Conservation (phyloP, 2,797 vertebrate species). For the Gymnothorax reevesii region DNA sequence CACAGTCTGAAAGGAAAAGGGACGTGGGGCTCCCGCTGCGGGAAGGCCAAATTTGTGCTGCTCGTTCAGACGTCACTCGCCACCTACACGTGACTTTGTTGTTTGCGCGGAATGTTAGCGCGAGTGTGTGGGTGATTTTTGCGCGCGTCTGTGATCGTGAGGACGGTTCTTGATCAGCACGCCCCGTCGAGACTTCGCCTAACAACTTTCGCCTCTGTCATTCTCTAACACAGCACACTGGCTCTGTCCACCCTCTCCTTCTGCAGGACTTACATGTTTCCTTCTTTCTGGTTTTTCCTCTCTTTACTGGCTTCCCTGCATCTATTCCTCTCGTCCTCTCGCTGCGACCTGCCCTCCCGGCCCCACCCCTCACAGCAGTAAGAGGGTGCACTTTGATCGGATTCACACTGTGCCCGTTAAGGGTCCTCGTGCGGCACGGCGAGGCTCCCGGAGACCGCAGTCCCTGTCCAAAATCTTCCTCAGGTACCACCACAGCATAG, state of each 20-base stretch:
- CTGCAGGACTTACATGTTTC: slow-evolving; percentile 47
- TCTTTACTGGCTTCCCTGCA: slow-evolving; percentile 17
- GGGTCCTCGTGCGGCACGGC: slow-evolving; percentile 83
- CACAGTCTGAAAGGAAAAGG: background rate
- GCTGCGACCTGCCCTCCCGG: slow-evolving; percentile 38
- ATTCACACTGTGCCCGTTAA: slow-evolving; percentile 92
- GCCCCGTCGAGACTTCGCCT: background rate
- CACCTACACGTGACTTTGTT: slow-evolving; percentile 25
- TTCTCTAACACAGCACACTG: slow-evolving; percentile 17
- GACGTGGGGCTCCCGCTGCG: background rate
- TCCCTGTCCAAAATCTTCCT: slow-evolving; percentile 92
- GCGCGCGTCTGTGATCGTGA: slow-evolving; percentile 9
- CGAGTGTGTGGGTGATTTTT: slow-evolving; percentile 16
- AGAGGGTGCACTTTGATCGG: slow-evolving; percentile 90
- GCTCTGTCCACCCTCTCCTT: background rate
- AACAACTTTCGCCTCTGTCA: background rate
- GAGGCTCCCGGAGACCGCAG: slow-evolving; percentile 83
- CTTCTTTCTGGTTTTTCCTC: background rate
- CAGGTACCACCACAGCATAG: slow-evolving; percentile 75
- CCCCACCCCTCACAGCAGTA: slow-evolving; percentile 79
- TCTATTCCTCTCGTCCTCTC: slow-evolving; percentile 35
- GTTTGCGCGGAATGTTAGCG: background rate
- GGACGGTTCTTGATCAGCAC: background rate
- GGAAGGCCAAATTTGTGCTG: background rate
- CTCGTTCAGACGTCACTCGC: background rate